Conservation (phyloP, 2,888 invertebrate genomes). For the Dryobota labecula region DNA sequence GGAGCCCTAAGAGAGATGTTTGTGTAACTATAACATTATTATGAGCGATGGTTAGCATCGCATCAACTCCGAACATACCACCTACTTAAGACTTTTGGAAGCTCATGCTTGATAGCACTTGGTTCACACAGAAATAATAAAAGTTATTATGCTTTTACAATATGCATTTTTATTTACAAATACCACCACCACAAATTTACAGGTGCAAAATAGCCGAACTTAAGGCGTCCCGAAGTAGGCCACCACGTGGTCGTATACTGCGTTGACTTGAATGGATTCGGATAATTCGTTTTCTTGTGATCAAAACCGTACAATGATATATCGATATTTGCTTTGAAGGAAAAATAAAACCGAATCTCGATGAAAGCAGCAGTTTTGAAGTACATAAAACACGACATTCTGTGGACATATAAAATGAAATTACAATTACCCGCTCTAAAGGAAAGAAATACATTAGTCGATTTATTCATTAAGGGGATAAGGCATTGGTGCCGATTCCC, state of each 20-base stretch:
- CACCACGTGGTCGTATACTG: slow-evolving; percentile 6
- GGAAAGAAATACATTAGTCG: not conserved
- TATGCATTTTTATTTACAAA: slow-evolving; percentile 25
- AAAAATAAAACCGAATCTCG: slow-evolving; percentile 30
- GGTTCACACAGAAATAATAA: not conserved
- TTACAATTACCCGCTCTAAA: not conserved
- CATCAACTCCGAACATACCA: not conserved
- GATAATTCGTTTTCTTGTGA: not conserved
- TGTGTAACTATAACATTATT: too few species aligned
- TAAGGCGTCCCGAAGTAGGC: not conserved
- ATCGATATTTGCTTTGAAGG: slow-evolving; percentile 26
- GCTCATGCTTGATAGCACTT: not conserved
- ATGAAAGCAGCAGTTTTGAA: slow-evolving; percentile 18
- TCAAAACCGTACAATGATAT: slow-evolving; percentile 18
- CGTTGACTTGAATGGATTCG: slow-evolving; percentile 28
- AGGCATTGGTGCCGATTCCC: too few species aligned
- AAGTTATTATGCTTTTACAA: not conserved
- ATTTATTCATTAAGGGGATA: not conserved
- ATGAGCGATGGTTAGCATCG: too few species aligned
- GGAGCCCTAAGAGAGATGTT: too few species aligned
- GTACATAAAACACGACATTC: slow-evolving; percentile 29
- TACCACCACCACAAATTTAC: slow-evolving; percentile 9
- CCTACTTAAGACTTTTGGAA: not conserved
- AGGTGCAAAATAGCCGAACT: not conserved
- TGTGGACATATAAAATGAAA: slow-evolving; percentile 21